A percentile compares a stretch with the other conserved stretches of the same genome.
phyloP scores from a whole-genome alignment of 92 coral and sea anemone genomes.

The Chrysogorgia sp. region DNA sequence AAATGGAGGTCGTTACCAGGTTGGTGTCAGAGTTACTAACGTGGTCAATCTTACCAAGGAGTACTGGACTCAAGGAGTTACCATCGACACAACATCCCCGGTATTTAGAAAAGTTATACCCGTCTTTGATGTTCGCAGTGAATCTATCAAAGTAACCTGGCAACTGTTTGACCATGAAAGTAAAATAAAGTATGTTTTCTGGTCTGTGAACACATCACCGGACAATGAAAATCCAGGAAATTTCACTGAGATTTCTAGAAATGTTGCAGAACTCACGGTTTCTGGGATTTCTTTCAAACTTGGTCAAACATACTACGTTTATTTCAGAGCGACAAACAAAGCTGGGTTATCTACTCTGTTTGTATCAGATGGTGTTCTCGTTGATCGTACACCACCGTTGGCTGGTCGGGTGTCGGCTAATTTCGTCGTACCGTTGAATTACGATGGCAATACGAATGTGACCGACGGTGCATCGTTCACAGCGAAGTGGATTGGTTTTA shows the following conservation, averaged over 20 bases:
- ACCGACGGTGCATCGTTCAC: slow-evolving; percentile 76
- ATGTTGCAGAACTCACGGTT: slow-evolving; percentile 33
- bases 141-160: slow-evolving; percentile 67
- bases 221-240: slow-evolving; percentile 58
- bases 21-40: slow-evolving; percentile 75
- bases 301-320: slow-evolving; percentile 79
- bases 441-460: slow-evolving; percentile 74
- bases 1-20: slow-evolving; percentile 69
- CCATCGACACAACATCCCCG: slow-evolving; percentile 85
- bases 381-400: slow-evolving; percentile 82
- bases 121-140: slow-evolving; percentile 60
- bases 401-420: slow-evolving; percentile 72
- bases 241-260: slow-evolving; percentile 49
- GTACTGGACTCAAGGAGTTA: slow-evolving; percentile 87
- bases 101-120: slow-evolving; percentile 64
- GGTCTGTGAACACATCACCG: slow-evolving; percentile 82
- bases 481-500: slow-evolving; percentile 87
- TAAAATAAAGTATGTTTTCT: slow-evolving; percentile 62
- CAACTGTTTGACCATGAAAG: slow-evolving; percentile 69
- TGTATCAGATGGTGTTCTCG: slow-evolving; percentile 77
- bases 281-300: slow-evolving; percentile 57
- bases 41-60: slow-evolving; percentile 62
- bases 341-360: slow-evolving; percentile 70
- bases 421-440: slow-evolving; percentile 71
- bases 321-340: slow-evolving; percentile 62